Base-by-base conservation (phyloP, 2,797 vertebrate genomes). In the Sebastes minor region DNA sequence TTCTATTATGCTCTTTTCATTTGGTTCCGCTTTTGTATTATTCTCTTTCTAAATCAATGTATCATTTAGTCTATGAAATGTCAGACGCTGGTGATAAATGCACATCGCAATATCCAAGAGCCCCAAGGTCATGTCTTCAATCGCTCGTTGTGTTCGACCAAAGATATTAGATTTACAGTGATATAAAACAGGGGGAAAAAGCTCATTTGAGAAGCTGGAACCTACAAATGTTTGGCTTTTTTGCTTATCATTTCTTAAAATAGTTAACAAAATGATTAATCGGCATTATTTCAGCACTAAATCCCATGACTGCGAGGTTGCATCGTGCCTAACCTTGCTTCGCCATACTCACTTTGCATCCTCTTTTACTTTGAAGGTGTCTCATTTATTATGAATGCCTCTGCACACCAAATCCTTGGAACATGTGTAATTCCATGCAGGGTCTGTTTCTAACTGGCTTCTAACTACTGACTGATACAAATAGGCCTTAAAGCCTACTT, bases 391-490 rank as follows among this genome's bases (percentile, higher is more conserved):
- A 38, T 70, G 25, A 63, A 42, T 28, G 32, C 55, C 57, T 49
- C 53, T 12, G 9, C 35, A 61, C 42, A 57, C 60, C 35, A 79
- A 82, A 88, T 83, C 78, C 55, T 46, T 52, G 20, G 46, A 20
- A 49, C 46, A 49, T 49, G 18, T 49, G 46, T 49, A 9, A 49
- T 49, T 49, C 1, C 42, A 42, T 16, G 38, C 38, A 8, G 42
- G 49, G 0, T 52, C 20, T 20, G 49, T 20, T n/a, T 52, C 49
- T 52, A 0, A 52, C 20, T 52, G 49, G 20, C 49, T n/a, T 4
- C 20, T 52, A n/a, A 53, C 72, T 67, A 76, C 61, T 74, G 68
- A 76, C 72, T 76, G 61, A 74, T 88, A 72, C 49, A 89, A 91
- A 91, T 65, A 78, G 20, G 20, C 70, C 32, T 5, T 53, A 12